phyloP scores from a whole-genome alignment of 2,113 vertebrate genomes.

The Lanius ludovicianus region DNA sequence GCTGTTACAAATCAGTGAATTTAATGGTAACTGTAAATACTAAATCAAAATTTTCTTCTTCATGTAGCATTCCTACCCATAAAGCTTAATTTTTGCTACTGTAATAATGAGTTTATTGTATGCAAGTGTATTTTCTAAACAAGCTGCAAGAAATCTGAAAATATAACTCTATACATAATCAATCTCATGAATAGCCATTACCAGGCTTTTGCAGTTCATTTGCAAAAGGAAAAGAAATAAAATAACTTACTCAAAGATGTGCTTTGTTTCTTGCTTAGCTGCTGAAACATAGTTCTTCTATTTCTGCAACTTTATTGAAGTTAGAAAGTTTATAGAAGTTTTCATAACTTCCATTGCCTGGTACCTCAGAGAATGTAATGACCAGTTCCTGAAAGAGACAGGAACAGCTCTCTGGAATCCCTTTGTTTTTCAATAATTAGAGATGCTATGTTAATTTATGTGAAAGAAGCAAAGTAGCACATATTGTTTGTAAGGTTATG shows the following conservation, averaged over 20 bases:
- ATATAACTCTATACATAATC: not conserved
- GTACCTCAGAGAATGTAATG: not conserved
- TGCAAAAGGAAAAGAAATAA: not conserved
- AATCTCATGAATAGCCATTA: not conserved
- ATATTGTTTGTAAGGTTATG: not conserved
- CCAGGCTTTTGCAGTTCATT: not conserved
- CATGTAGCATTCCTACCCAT: not conserved
- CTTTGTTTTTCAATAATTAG: not conserved
- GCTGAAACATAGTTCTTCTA: not conserved
- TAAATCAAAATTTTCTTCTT: not conserved
- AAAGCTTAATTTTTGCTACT: not conserved
- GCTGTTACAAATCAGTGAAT: not conserved
- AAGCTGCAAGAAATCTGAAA: not conserved
- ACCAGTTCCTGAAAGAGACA: not conserved
- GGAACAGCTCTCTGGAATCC: not conserved
- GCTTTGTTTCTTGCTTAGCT: not conserved
- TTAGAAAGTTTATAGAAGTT: not conserved
- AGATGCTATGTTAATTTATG: not conserved
- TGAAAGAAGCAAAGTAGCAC: not conserved
- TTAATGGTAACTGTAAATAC: not conserved
- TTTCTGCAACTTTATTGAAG: not conserved
- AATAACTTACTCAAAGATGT: not conserved
- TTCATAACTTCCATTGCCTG: not conserved
- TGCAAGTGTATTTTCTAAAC: not conserved
- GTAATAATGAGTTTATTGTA: not conserved